phyloP scores from a whole-genome alignment of 1,140 invertebrate genomes.

The Penaeus japonicus region DNA sequence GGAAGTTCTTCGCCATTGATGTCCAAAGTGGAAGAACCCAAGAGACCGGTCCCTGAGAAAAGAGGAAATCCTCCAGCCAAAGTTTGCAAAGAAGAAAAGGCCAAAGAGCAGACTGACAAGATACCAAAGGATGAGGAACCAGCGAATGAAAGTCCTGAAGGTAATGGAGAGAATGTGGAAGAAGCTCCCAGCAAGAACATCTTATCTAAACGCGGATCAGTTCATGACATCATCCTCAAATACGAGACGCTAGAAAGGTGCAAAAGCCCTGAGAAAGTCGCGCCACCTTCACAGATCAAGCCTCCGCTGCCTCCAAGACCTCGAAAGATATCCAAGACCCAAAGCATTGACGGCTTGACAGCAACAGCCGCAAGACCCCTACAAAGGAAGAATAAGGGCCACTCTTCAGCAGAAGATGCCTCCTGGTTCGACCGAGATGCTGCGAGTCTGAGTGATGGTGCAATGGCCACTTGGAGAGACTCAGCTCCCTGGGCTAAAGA shows the following conservation, averaged over 20 bases:
- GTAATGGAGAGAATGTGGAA: not conserved
- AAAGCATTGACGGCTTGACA: not conserved
- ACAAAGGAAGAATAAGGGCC: not conserved
- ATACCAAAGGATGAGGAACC: not conserved
- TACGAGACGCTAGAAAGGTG: slow-evolving; percentile 18
- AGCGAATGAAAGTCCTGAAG: not conserved
- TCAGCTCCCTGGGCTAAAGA: slow-evolving; percentile 3
- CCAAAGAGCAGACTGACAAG: no score
- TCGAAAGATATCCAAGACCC: not conserved
- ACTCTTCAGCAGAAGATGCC: not conserved
- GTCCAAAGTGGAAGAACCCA: not conserved
- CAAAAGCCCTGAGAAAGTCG: not conserved
- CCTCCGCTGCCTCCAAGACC: not conserved
- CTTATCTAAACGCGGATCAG: not conserved
- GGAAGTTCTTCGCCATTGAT: not conserved
- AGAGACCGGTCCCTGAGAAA: not conserved
- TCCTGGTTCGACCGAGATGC: not conserved
- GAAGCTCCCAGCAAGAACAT: not conserved
- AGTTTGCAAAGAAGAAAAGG: no score
- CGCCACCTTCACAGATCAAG: not conserved
- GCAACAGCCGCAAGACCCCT: not conserved
- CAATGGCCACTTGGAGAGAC: not conserved
- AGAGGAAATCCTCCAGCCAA: no score
- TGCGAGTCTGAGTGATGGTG: not conserved
- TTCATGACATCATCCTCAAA: slow-evolving; percentile 23